These are phyloP conservation scores for Seriola aureovittata DNA, from an alignment of 2,113 vertebrate species.

Conservation along the genomic window DNA sequence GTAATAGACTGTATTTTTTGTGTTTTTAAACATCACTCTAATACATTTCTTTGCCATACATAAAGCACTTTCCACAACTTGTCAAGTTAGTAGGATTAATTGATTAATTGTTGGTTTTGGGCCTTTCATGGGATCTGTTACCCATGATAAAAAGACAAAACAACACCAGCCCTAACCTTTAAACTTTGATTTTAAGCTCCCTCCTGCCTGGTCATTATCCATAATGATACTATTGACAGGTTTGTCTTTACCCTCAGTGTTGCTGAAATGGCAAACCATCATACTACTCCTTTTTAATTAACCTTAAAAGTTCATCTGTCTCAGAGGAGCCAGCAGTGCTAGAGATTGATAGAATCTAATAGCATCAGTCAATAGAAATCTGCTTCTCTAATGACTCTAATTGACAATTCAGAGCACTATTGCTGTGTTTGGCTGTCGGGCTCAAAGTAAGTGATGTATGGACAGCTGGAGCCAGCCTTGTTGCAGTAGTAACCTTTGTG, in stretches of 20 bases:
- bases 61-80: background rate
- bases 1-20: background rate
- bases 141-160: background rate
- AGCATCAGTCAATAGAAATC: conserved; percentile 30
- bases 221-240: conserved; percentile 12
- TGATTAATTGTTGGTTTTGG: too few species aligned
- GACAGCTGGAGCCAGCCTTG: conserved; percentile 29
- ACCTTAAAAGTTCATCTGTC: conserved; percentile 34
- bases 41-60: background rate
- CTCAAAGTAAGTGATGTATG: conserved; percentile 52
- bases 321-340: background rate
- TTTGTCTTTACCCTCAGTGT: conserved; percentile 13
- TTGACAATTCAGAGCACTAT: conserved; percentile 36
- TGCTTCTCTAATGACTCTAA: conserved; percentile 42
- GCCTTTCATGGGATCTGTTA: background rate
- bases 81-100: background rate
- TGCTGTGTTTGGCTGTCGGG: conserved; percentile 54
- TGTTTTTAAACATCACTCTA: background rate
- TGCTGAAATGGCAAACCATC: conserved; percentile 16
- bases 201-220: background rate
- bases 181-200: background rate
- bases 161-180: background rate
- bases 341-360: conserved; percentile 10
- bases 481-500: conserved; percentile 72
- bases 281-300: conserved; percentile 24